These are phyloP conservation scores for mouse (Mus musculus) DNA, from an alignment of 2,113 vertebrate genomes.

Conservation along the genomic window DNA sequence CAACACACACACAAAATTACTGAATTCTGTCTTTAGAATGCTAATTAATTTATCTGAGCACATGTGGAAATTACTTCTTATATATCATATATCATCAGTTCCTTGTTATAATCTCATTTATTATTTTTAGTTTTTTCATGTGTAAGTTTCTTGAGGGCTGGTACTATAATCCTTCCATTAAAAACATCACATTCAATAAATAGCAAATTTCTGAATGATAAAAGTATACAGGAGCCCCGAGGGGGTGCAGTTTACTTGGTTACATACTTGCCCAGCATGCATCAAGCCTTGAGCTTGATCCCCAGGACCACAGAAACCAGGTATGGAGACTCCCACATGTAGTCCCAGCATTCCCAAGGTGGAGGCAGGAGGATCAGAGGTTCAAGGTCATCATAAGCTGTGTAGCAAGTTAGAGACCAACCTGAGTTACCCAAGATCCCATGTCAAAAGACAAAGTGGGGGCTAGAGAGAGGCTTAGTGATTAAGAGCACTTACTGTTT, in stretches of 20 bases:
- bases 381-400: background rate
- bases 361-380: background rate
- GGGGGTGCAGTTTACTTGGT: background rate
- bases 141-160: background rate
- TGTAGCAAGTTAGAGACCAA: background rate
- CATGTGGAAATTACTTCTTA: background rate
- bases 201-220: background rate
- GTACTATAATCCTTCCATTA: background rate
- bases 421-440: background rate
- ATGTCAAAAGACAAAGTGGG: background rate
- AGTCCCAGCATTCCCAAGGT: background rate
- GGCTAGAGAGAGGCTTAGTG: background rate
- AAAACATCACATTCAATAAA: background rate
- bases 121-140: conserved; percentile 5
- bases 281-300: background rate
- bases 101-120: conserved; percentile 18
- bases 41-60: background rate
- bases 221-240: background rate
- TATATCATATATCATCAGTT: background rate
- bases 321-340: background rate
- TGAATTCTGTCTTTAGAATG: conserved; percentile 38
- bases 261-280: background rate
- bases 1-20: background rate
- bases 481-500: background rate
- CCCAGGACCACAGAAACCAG: background rate